Base-by-base conservation (phyloP, 2,797 vertebrate genomes). In the Arremon brunneinucha region DNA sequence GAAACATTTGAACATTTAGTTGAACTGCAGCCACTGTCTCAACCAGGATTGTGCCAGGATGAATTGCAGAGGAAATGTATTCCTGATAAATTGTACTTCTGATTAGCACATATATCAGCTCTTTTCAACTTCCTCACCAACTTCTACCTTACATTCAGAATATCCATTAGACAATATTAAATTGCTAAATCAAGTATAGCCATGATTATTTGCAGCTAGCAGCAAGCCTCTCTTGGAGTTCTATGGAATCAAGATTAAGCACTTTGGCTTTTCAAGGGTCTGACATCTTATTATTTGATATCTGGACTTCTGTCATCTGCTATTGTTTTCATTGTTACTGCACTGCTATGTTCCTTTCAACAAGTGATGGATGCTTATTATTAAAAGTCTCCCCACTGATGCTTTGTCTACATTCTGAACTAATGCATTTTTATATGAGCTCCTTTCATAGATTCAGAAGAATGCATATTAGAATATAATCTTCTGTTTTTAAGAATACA, bases 331-430 rank as follows among this genome's bases (percentile, higher is more conserved):
- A 65, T 67, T 92, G 64, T 62, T 80, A 85, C 34, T 79, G 52
- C 43, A 55, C 27, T n/a, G 47, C 70, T 87, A 9, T 72, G 76
- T 69, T 93, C 50, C 83, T 89, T 95, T 95, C 91, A 95, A 94
- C 68, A 87, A 94, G 79, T 82, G 95, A 95, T 87, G 77, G 85
- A 96, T 93, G 77, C 43, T 83, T 64, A 88, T 91, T 90, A 50
- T 89, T 95, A 94, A 87, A 72, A 35, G 76, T 72, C 50, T 30
- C n/a, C 35, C 44, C 56, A 32, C 13, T 80, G 88, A 84, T 59
- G 49, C 63, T 83, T 67, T 91, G 50, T 53, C 91, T 86, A 69
- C 65, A 71, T 89, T 84, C 76, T 71, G 41, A 95, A 77, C 30
- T 43, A 77, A 90, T 81, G 72, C 55, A 87, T 95, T 95, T 93